phyloP scores from a whole-genome alignment of 2,888 invertebrate genomes.

The Atethmia centrago region DNA sequence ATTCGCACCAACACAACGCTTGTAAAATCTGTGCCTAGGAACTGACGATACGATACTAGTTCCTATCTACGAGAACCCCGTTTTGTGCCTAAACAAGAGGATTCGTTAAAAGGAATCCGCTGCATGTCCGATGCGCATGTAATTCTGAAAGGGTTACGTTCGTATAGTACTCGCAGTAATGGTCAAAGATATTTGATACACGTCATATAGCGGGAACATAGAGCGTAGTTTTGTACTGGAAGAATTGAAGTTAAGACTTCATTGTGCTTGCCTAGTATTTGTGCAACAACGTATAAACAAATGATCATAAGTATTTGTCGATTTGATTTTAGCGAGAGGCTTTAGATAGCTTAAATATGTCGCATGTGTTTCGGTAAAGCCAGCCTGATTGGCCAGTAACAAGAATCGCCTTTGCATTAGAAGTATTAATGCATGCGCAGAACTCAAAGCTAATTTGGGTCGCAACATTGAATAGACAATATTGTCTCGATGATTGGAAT shows the following conservation, averaged over 20 bases:
- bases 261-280: not conserved
- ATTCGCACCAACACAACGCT: constrained; percentile 16
- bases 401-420: constrained; percentile 28
- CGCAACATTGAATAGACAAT: constrained; percentile 45
- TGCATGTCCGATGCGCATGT: constrained; percentile 8
- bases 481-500: constrained; percentile 45
- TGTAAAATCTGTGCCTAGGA: constrained; percentile 17
- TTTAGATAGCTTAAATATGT: not conserved
- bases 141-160: constrained; percentile 32
- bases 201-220: not conserved
- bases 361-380: constrained; percentile 7
- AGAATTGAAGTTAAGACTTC: no score
- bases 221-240: no score
- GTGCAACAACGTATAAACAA: not conserved
- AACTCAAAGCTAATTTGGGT: constrained; percentile 55
- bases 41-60: constrained; percentile 10
- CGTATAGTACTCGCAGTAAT: constrained; percentile 20
- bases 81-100: constrained; percentile 41
- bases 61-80: constrained; percentile 9
- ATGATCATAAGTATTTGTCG: not conserved
- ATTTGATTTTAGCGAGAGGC: constrained; percentile 6
- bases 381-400: constrained; percentile 38
- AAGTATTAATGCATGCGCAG: constrained; percentile 44
- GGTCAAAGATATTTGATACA: constrained; percentile 22
- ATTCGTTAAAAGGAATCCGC: constrained; percentile 47